A percentile compares a stretch with the other conserved stretches of the same genome.
Conservation (phyloP, 2,797 vertebrate genomes). For the Acanthornis magna region DNA sequence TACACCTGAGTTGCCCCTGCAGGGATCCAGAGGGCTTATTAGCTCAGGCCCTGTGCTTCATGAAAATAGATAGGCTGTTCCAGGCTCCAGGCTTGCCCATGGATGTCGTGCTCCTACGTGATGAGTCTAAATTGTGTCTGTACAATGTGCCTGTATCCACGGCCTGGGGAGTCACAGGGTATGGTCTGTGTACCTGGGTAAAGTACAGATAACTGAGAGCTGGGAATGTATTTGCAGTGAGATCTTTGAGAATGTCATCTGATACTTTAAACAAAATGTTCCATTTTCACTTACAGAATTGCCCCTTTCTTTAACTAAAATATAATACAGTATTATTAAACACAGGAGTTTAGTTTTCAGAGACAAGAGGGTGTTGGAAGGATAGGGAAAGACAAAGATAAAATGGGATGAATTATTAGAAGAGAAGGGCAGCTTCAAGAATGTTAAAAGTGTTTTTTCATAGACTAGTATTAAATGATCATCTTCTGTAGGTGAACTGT, state of each 20-base stretch:
- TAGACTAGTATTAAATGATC: background rate
- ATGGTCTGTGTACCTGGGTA: background rate
- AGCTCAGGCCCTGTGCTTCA: background rate
- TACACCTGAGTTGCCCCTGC: background rate
- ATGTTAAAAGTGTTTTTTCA: background rate
- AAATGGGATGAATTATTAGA: background rate
- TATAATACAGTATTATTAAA: background rate
- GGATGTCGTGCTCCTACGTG: background rate
- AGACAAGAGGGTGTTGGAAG: background rate
- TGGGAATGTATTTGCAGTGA: background rate
- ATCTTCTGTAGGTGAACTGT: background rate
- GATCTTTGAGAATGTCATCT: background rate
- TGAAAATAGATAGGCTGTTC: background rate
- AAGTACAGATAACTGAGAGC: background rate
- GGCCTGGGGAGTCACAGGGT: background rate
- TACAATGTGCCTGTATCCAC: background rate
- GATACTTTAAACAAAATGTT: background rate
- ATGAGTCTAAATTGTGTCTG: background rate
- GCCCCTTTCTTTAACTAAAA: background rate
- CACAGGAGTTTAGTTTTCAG: background rate
- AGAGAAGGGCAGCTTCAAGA: background rate
- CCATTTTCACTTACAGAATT: background rate
- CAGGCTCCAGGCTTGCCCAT: background rate
- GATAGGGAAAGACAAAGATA: background rate
- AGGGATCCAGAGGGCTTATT: background rate